These are phyloP conservation scores for Meta bourneti DNA, from an alignment of 2,888 invertebrate genomes.

Conservation along the genomic window DNA sequence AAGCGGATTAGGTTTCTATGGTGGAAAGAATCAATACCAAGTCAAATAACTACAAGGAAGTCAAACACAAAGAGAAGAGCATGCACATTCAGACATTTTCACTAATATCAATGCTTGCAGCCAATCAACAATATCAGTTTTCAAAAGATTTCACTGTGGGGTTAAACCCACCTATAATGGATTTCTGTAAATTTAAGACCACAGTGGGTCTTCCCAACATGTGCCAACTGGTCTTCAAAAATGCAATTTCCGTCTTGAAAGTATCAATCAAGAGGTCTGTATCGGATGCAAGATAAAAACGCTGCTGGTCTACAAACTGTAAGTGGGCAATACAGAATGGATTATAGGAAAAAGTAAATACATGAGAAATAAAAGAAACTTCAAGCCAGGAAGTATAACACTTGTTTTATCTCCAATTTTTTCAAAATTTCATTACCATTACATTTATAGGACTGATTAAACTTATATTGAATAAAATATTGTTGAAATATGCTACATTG, in stretches of 20 bases:
- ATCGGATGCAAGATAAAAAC: constrained; percentile 99
- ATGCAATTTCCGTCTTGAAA: constrained; percentile 97
- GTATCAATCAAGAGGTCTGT: constrained; percentile 98
- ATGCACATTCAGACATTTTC: too few relatives aligned
- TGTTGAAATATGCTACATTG: too few relatives aligned
- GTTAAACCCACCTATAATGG: constrained; percentile 89
- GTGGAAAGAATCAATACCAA: too few relatives aligned
- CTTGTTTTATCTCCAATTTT: too few relatives aligned
- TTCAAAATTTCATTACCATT: too few relatives aligned
- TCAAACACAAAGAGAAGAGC: too few relatives aligned
- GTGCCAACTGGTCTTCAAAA: constrained; percentile 99
- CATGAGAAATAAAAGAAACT: not conserved
- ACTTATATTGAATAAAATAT: too few relatives aligned
- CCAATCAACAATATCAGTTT: not conserved
- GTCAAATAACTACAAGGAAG: too few relatives aligned
- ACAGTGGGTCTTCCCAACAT: constrained; percentile 97
- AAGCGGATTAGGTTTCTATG: too few relatives aligned
- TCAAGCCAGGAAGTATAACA: too few relatives aligned
- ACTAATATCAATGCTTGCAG: not conserved
- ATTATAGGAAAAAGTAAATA: constrained; percentile 4
- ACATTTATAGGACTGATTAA: too few relatives aligned
- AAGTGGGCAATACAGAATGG: constrained; percentile 36
- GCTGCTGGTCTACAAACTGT: constrained; percentile 97
- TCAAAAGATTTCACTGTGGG: not conserved
- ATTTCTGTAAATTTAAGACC: constrained; percentile 92